These are phyloP conservation scores for Drosophila santomea DNA, from an alignment of 1,140 invertebrate species.

Conservation along the genomic window DNA sequence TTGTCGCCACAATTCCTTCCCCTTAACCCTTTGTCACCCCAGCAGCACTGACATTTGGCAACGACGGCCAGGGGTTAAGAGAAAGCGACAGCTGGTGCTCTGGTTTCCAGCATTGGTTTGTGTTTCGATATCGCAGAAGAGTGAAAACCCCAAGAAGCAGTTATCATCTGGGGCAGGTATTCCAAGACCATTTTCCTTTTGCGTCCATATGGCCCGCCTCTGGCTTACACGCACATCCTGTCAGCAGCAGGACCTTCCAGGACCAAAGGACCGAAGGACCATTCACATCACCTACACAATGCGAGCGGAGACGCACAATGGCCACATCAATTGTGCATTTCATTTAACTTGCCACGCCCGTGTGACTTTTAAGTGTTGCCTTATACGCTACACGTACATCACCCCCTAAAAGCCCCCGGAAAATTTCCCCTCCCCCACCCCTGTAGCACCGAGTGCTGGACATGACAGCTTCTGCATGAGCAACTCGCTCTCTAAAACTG, in stretches of 20 bases:
- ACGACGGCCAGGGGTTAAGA: conserved; percentile 22
- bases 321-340: conserved; percentile 81
- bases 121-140: conserved; percentile 10
- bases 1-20: conserved; percentile 25
- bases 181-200: neutral
- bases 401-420: neutral
- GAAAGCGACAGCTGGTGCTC: conserved; percentile 56
- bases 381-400: conserved; percentile 7
- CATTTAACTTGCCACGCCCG: conserved; percentile 81
- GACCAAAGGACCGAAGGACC: conserved; percentile 20
- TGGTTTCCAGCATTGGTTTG: conserved; percentile 29
- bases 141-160: neutral
- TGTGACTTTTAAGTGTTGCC: conserved; percentile 81
- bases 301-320: conserved; percentile 56
- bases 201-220: neutral
- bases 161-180: conserved; percentile 37
- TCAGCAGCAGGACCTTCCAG: conserved; percentile 55
- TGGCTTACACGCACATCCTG: conserved; percentile 44
- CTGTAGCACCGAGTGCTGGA: conserved; percentile 72
- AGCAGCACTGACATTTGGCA: conserved; percentile 15
- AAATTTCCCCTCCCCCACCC: conserved; percentile 23
- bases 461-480: conserved; percentile 84
- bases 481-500: conserved; percentile 50
- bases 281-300: conserved; percentile 54
- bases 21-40: conserved; percentile 16